Conservation (phyloP, 2,113 vertebrate genomes). For the Petromus typicus region DNA sequence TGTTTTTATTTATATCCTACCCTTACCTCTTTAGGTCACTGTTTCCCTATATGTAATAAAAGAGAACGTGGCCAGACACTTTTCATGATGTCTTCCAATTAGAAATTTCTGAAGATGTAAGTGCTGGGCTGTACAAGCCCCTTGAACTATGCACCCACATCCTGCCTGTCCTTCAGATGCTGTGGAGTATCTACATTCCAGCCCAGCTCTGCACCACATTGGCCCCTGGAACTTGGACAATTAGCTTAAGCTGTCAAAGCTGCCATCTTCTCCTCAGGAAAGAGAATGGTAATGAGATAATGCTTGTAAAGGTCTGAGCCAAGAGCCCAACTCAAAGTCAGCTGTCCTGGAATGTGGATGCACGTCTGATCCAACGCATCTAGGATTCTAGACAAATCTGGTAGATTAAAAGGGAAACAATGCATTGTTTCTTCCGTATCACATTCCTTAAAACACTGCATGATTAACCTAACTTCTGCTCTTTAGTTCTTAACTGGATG, state of each 20-base stretch:
- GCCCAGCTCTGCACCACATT: background rate
- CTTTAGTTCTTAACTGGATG: slow-evolving; percentile 34
- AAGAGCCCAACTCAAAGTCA: background rate
- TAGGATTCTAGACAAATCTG: background rate
- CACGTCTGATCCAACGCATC: background rate
- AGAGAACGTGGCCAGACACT: background rate
- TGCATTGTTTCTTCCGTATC: background rate
- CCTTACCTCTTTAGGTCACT: background rate
- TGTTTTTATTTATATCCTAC: background rate
- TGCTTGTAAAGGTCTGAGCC: background rate
- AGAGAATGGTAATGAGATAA: too few relatives aligned
- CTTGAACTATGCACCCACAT: background rate
- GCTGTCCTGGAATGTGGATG: background rate
- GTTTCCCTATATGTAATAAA: background rate
- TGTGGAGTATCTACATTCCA: background rate
- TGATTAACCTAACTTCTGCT: slow-evolving; percentile 18
- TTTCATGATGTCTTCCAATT: background rate
- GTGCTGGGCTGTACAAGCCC: background rate
- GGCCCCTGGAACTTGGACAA: background rate
- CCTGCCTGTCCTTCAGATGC: too few relatives aligned
- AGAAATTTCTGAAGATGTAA: background rate
- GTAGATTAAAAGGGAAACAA: background rate
- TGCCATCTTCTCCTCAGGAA: background rate
- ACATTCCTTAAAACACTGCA: background rate
- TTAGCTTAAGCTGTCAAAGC: background rate